Percentiles rank a stretch among this genome's conserved stretches.
Conservation (phyloP, 2,888 invertebrate genomes). For the Leptinotarsa juncta region DNA sequence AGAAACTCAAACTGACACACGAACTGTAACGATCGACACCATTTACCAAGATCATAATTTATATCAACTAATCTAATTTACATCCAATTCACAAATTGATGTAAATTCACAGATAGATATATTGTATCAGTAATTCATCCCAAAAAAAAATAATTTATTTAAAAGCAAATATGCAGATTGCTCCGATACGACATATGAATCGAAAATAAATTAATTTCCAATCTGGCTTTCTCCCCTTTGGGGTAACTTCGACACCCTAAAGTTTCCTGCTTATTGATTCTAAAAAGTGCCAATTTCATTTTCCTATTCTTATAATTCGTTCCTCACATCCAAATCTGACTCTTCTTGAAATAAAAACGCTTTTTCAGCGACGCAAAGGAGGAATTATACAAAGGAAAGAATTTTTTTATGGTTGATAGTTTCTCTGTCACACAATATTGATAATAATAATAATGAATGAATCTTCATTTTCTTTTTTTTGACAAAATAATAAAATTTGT, state of each 20-base stretch:
- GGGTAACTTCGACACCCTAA: constrained; percentile 17
- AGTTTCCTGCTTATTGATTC: background rate
- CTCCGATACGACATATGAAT: constrained; percentile 10
- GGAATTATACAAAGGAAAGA: too few species aligned
- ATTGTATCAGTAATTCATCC: background rate
- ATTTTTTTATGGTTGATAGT: too few species aligned
- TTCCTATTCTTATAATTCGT: background rate
- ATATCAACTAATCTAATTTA: background rate
- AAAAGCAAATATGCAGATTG: constrained; percentile 22
- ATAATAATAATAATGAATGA: too few species aligned
- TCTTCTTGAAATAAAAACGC: too few species aligned
- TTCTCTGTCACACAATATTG: too few species aligned
- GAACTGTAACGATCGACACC: too few species aligned
- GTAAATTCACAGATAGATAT: background rate
- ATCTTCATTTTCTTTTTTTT: too few species aligned
- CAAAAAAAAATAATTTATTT: constrained; percentile 24
- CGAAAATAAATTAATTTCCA: constrained; percentile 36
- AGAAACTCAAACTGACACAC: too few species aligned
- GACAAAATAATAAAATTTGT: too few species aligned
- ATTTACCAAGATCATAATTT: too few species aligned
- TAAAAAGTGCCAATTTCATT: constrained; percentile 22
- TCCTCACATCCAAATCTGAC: background rate
- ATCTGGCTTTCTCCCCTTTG: constrained; percentile 23
- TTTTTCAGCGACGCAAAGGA: too few species aligned
- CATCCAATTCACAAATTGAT: background rate